Conservation (phyloP, 2,888 invertebrate genomes). For the Patella depressa region DNA sequence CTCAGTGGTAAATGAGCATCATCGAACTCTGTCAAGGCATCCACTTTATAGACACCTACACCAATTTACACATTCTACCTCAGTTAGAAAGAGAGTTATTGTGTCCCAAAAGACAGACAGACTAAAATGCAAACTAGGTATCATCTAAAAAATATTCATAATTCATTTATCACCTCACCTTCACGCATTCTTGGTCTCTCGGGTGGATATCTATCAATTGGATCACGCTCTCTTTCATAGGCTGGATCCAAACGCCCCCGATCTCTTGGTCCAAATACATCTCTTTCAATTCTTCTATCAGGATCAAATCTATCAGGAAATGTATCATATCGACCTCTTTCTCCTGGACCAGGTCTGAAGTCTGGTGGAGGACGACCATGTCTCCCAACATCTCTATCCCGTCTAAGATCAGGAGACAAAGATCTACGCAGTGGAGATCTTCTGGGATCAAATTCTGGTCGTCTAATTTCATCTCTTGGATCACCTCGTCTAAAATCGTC, state of each 20-base stretch:
- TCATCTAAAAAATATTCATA: too few relatives aligned
- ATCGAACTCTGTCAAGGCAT: too few relatives aligned
- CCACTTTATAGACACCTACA: too few relatives aligned
- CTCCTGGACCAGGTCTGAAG: background rate
- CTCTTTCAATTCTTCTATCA: conserved; percentile 1
- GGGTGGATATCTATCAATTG: background rate
- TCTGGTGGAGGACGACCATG: background rate
- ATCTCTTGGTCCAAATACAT: conserved; percentile 1
- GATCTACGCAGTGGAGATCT: conserved; percentile 1
- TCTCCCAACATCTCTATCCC: background rate
- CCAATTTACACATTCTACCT: too few relatives aligned
- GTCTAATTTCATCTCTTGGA: conserved; percentile 18
- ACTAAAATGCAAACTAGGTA: too few relatives aligned
- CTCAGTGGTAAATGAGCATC: too few relatives aligned
- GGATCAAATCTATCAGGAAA: conserved; percentile 1
- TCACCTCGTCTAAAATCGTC: conserved; percentile 26
- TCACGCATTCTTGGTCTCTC: background rate
- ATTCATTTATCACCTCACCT: background rate
- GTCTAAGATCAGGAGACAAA: background rate
- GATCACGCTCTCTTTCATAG: background rate
- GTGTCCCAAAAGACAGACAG: too few relatives aligned
- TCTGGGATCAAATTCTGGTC: background rate
- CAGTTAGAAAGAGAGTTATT: too few relatives aligned
- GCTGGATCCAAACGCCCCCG: background rate
- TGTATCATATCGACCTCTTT: background rate